phyloP scores from a whole-genome alignment of 2,888 invertebrate species.

The Plutella xylostella region DNA sequence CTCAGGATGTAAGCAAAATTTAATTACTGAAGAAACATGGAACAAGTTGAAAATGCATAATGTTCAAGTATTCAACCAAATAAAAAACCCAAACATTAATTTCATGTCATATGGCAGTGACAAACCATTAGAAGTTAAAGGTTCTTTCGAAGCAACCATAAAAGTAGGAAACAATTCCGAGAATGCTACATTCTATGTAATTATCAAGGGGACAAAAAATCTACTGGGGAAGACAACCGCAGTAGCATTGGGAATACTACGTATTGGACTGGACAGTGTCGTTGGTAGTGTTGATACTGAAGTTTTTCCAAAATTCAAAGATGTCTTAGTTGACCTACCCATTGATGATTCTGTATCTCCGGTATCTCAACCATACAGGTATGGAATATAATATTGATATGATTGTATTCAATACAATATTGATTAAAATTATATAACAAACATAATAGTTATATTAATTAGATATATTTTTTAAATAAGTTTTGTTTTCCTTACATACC shows the following conservation, averaged over 20 bases:
- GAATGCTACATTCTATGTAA: constrained; percentile 2
- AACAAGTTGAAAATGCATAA: not conserved
- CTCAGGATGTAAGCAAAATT: constrained; percentile 18
- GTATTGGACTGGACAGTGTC: not conserved
- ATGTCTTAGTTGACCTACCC: not conserved
- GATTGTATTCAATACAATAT: not conserved
- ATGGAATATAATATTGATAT: not conserved
- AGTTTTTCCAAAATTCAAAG: constrained; percentile 5
- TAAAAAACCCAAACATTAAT: not conserved
- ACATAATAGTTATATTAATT: not conserved
- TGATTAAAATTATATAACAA: not conserved
- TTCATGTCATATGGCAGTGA: constrained; percentile 1
- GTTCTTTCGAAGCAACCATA: not conserved
- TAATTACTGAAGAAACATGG: constrained; percentile 14
- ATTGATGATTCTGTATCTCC: not conserved
- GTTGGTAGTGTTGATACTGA: not conserved
- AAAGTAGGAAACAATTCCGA: not conserved
- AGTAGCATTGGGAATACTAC: not conserved
- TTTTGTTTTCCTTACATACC: not conserved
- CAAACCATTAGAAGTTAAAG: not conserved
- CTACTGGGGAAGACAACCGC: constrained; percentile 6
- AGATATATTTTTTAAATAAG: not conserved
- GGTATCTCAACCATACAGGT: not conserved
- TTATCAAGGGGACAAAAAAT: constrained; percentile 1
- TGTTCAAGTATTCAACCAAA: not conserved